Evolutionary conservation across 2,888 invertebrate genomes (phyloP), one percentile per base, ranked within the genome.

Genomic region (Lepidocyrtoides sp.): DNA sequence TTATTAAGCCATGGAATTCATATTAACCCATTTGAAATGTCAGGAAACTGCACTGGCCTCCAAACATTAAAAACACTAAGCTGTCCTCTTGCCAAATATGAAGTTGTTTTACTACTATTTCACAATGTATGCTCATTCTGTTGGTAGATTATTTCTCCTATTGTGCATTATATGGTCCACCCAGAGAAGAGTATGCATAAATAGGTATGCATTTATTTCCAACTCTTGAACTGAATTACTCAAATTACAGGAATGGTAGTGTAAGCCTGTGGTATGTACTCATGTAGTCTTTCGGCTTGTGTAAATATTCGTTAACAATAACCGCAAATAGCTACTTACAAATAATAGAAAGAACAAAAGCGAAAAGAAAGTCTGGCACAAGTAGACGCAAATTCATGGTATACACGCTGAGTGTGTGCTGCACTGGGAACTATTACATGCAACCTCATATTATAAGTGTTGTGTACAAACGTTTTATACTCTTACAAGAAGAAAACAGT

Each of bases 1-100:
- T 32, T 63, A 82, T 41, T 60, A 82, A 36, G 41, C 82, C 14
- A 41, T 63, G 82, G 82, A 60, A 82, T 82, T 82, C 82, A 63
- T 63, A 82, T 82, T 82, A 82, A 82, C 82, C 82, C 82, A 82
- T 82, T 82, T 60, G 10, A 63, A 82, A 36, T 82, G 63, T 60
- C 82, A 57, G 41, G 57, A 14, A 63, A 60, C 41, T 60, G 82
- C 82, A 81, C 36, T 77, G 48, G 51, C 51, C 77, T 41, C 69
- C 20, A 69, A 54, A 69, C 36, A 69, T 41, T 69, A 41, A 69
- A 69, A 69, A 41, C 41, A 69, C 69, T 41, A 26, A 36, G 20
- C 36, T 36, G 36, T 36, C 41, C 69, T 7, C 26, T 69, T 69
- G 69, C 69, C 69, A 69, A 69, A 66, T 36, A 66, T 66, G 41